Conservation (phyloP, 2,113 vertebrate species). For the Cyanoliseus patagonus region DNA sequence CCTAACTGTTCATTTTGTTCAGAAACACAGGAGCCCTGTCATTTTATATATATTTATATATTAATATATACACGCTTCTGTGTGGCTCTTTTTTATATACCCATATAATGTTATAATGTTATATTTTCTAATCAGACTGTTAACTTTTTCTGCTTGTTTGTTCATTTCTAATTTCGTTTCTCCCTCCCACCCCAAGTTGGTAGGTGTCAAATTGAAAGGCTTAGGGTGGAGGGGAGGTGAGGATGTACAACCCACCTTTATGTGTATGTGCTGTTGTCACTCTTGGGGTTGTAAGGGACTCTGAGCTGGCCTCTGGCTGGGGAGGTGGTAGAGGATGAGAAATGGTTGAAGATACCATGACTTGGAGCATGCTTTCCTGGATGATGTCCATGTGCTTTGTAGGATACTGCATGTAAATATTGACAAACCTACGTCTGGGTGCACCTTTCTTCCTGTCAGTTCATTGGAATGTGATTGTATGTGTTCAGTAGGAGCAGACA, state of each 20-base stretch:
- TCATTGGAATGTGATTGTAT: background rate
- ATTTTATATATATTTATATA: background rate
- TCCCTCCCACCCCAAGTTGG: background rate
- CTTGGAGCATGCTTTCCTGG: background rate
- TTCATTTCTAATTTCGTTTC: background rate
- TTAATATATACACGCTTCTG: rapidly evolving
- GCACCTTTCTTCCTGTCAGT: slow-evolving; percentile 30
- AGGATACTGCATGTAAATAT: slow-evolving; percentile 29
- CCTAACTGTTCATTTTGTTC: background rate
- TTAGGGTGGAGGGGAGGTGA: background rate
- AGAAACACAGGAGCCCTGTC: background rate
- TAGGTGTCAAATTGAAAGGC: background rate
- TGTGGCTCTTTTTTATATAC: background rate
- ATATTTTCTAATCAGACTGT: background rate
- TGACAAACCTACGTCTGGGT: background rate
- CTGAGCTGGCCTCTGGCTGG: background rate
- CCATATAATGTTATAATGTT: background rate
- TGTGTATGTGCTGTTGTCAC: background rate
- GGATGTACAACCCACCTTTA: background rate
- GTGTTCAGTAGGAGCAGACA: background rate
- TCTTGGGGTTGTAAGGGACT: background rate
- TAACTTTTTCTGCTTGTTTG: background rate
- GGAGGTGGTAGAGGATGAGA: background rate
- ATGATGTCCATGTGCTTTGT: slow-evolving; percentile 17
- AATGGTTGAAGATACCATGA: background rate